Evolutionary conservation across 2,888 invertebrate species (phyloP).

Genomic region (Hemaris fuciformis): DNA sequence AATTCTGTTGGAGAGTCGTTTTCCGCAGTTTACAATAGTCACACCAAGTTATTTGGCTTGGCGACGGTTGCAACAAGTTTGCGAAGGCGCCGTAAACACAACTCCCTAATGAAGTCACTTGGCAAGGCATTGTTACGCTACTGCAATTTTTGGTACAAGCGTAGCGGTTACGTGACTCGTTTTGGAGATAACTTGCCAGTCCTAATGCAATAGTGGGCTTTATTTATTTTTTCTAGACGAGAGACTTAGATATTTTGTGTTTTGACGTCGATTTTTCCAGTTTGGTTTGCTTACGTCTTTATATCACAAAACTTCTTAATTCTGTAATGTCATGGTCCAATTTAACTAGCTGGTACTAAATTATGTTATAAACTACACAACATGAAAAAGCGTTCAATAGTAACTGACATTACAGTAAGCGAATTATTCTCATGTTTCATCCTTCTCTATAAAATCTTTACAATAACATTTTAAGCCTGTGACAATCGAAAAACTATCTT

Average conservation of each 20-base stretch:
- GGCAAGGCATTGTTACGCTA: slow-evolving; percentile 25
- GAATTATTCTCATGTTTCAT: too few species aligned
- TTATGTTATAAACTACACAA: too few species aligned
- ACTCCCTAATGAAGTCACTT: slow-evolving; percentile 29
- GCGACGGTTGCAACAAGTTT: slow-evolving; percentile 7
- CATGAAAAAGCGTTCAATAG: too few species aligned
- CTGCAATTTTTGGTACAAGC: slow-evolving; percentile 31
- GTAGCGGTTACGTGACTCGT: slow-evolving; percentile 22
- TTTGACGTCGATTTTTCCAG: not conserved
- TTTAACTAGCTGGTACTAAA: too few species aligned
- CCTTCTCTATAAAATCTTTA: too few species aligned
- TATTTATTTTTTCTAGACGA: not conserved
- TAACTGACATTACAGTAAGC: too few species aligned
- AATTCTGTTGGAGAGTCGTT: not conserved
- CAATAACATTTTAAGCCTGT: too few species aligned
- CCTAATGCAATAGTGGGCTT: not conserved
- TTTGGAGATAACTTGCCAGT: not conserved
- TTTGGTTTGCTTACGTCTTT: too few species aligned
- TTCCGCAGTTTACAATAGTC: not conserved
- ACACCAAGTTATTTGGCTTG: slow-evolving; percentile 1
- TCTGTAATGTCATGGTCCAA: too few species aligned
- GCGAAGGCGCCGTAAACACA: not conserved
- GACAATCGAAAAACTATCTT: too few species aligned
- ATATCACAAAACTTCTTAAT: too few species aligned
- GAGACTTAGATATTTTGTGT: not conserved